phyloP scores from a whole-genome alignment of 2,797 vertebrate genomes.

The Chloroceryle amazona region DNA sequence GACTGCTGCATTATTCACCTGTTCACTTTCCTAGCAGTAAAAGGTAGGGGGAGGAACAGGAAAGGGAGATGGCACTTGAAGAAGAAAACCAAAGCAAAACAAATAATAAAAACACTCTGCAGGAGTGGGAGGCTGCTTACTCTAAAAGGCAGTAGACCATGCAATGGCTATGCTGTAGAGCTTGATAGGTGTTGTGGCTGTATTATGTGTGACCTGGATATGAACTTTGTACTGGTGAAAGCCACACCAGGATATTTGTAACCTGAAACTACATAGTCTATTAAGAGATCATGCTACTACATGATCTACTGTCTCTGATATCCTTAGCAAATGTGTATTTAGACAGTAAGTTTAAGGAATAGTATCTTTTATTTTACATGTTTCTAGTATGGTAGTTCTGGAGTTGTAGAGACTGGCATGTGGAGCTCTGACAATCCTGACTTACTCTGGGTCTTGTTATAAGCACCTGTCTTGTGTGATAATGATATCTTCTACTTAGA shows the following conservation, averaged over 20 bases:
- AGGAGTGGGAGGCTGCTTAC: background rate
- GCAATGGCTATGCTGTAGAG: accelerated
- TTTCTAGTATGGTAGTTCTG: background rate
- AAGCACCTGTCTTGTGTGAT: background rate
- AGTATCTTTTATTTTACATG: background rate
- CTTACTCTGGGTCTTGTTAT: background rate
- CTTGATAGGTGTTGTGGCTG: background rate
- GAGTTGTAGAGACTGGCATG: accelerated
- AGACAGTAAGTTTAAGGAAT: background rate
- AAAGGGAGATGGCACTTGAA: background rate
- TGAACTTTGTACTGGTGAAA: background rate
- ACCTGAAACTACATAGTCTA: background rate
- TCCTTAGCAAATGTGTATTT: background rate
- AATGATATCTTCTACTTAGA: background rate
- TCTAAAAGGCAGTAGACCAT: background rate
- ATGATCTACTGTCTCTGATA: background rate
- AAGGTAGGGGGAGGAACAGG: background rate
- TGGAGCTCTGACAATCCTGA: background rate
- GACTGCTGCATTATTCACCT: background rate
- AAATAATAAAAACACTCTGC: background rate
- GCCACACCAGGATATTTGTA: background rate
- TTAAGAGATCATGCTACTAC: background rate
- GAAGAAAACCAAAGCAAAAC: background rate
- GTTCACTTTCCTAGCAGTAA: background rate
- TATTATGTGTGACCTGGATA: background rate